Percentiles rank a stretch among this genome's conserved stretches.
phyloP scores from a whole-genome alignment of 2,797 vertebrate species.

The Dryobates pubescens region DNA sequence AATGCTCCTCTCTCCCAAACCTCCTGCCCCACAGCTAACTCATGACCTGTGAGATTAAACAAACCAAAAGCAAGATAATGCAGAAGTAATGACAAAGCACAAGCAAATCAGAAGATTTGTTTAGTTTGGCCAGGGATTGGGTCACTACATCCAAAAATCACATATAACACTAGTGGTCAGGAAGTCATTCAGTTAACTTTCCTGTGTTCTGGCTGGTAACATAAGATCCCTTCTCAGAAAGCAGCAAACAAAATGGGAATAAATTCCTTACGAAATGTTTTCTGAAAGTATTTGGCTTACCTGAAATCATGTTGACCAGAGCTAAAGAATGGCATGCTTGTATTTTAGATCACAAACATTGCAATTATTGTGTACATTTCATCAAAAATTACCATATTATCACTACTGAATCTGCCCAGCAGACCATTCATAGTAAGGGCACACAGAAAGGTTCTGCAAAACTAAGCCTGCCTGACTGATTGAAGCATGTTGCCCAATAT shows the following conservation, averaged over 20 bases:
- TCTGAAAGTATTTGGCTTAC: neutral
- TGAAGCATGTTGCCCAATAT: neutral
- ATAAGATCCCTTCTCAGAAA: neutral
- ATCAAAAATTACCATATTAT: neutral
- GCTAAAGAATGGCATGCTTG: neutral
- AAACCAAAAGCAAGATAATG: neutral
- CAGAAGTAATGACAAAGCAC: neutral
- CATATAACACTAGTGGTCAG: neutral
- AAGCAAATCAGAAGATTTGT: neutral
- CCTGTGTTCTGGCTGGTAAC: neutral
- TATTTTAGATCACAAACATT: neutral
- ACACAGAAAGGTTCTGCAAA: neutral
- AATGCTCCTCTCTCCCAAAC: neutral
- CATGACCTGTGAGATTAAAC: neutral
- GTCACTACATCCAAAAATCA: neutral
- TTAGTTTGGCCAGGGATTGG: neutral
- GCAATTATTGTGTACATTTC: neutral
- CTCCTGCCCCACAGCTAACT: neutral
- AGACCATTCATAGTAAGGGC: neutral
- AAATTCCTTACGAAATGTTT: neutral
- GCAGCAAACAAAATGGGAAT: neutral
- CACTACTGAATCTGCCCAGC: neutral
- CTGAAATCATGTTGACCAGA: neutral
- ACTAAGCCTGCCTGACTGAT: neutral
- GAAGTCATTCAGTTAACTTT: neutral